A percentile compares a stretch with the other conserved stretches of the same genome.
Evolutionary conservation across 2,113 vertebrate species (phyloP).

Genomic region (Labeo rohita): DNA sequence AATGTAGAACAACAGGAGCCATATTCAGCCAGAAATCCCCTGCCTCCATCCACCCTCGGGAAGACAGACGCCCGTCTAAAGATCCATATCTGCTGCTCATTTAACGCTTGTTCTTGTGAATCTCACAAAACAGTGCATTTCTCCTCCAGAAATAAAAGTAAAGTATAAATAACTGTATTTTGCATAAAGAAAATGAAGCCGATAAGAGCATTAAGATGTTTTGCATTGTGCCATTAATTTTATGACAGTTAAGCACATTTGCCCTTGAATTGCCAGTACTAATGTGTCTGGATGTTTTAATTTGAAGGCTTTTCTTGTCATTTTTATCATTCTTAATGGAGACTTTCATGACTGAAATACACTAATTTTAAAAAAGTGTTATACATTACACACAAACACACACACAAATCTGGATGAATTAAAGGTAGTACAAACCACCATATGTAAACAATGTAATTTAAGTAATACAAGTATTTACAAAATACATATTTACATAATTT

Average conservation of each 20-base stretch:
- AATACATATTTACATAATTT: no score
- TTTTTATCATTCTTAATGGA: neutral
- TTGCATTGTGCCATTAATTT: neutral
- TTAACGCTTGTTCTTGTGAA: neutral
- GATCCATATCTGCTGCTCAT: constrained; percentile 27
- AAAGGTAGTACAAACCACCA: neutral
- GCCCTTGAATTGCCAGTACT: neutral
- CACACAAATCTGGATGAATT: neutral
- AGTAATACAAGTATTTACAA: no score
- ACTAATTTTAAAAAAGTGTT: no score
- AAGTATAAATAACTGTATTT: neutral
- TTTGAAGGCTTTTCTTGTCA: neutral
- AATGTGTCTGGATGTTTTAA: neutral
- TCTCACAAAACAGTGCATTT: neutral
- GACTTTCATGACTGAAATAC: neutral
- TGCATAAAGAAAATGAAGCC: neutral
- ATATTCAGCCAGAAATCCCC: constrained; percentile 69
- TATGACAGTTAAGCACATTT: neutral
- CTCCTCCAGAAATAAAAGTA: neutral
- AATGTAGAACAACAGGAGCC: constrained; percentile 71
- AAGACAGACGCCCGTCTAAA: neutral
- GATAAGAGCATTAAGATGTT: neutral
- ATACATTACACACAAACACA: no score
- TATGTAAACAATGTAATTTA: no score
- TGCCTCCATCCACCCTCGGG: constrained; percentile 16